Base-by-base conservation (phyloP, 2,113 vertebrate genomes). In the Tenebrosternarchus preto region DNA sequence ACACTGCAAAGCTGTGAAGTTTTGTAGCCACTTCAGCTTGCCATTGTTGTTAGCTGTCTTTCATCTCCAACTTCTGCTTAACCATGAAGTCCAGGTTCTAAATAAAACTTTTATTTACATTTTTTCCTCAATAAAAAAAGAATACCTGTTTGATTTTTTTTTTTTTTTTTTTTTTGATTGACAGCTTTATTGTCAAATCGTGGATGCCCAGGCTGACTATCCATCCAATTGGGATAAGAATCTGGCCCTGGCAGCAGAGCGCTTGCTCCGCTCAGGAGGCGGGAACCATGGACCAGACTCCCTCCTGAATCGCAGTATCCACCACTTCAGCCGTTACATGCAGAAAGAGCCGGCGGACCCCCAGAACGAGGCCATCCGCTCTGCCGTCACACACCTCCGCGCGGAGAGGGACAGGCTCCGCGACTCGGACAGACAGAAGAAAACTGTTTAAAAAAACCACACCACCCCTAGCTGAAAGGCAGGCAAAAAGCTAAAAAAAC, bases 161-260 rank as follows among this genome's bases (percentile, higher is more conserved):
- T 8, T 46, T 9, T 46, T 8, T 46, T 8, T 50, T 15, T 63
- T 71, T 69, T 63, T 57, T 82, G 22, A 89, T 83, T 88, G 88
- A 78, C 88, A 99, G 96, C 90, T 93, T 0, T 99, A 99, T 91
- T 95, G 93, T 90, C 95, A 96, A 82, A 94, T 98, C 78, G 94
- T 97, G 78, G 91, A 79, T 85, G 87, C 87, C 24, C 89, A 93
- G 84, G 88, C 93, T 60, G 80, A 91, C 80, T 96, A 98, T 88
- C 98, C 98, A 0, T 89, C 94, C 77, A 99, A 97, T 83, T 99
- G 98, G 97, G 96, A 99, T 93, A 99, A 98, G 87, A 99, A 99
- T 92, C 95, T 96, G 0, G 98, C 96, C 19, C 93, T 99, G 15
- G 95, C 95, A 66, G 97, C 97, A 0, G 97, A 99, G 92, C 91